phyloP scores from a whole-genome alignment of 1,140 invertebrate species.

The Ctenoplectra terminalis region DNA sequence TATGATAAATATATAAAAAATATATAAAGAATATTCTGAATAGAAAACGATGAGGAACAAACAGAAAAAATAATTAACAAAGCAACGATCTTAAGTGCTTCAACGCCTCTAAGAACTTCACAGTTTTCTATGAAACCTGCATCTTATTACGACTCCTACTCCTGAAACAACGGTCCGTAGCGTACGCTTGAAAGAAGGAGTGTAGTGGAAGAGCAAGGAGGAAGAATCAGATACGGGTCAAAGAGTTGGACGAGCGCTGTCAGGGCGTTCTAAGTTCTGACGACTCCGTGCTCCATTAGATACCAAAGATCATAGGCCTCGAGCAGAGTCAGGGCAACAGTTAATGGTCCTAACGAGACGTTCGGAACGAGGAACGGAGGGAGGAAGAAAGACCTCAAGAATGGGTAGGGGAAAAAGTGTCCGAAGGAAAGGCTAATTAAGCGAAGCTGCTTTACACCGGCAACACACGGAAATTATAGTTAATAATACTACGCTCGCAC shows the following conservation, averaged over 20 bases:
- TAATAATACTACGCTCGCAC: constrained; percentile 63
- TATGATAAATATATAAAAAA: too few relatives aligned
- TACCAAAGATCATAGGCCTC: constrained; percentile 65
- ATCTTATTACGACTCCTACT: not conserved
- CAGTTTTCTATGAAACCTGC: too few relatives aligned
- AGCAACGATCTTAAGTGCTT: too few relatives aligned
- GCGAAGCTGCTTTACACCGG: constrained; percentile 51
- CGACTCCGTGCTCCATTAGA: constrained; percentile 65
- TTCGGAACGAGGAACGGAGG: constrained; percentile 19
- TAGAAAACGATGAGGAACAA: too few relatives aligned
- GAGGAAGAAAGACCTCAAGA: not conserved
- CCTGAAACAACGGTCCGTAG: not conserved
- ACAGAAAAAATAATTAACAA: too few relatives aligned
- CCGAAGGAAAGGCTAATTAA: constrained; percentile 69
- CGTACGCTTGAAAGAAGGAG: not conserved
- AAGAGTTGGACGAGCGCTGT: constrained; percentile 45
- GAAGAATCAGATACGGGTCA: not conserved
- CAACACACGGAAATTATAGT: constrained; percentile 62
- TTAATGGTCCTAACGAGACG: constrained; percentile 68
- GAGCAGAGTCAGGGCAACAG: constrained; percentile 31
- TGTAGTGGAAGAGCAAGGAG: not conserved
- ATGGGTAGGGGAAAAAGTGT: constrained; percentile 47
- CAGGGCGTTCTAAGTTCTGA: constrained; percentile 60
- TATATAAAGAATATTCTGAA: too few relatives aligned
- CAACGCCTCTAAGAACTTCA: too few relatives aligned